A percentile compares a stretch with the other conserved stretches of the same genome.
These are phyloP conservation scores for Muraenolepis orangiensis DNA, from an alignment of 2,797 vertebrate species.

Conservation along the genomic window DNA sequence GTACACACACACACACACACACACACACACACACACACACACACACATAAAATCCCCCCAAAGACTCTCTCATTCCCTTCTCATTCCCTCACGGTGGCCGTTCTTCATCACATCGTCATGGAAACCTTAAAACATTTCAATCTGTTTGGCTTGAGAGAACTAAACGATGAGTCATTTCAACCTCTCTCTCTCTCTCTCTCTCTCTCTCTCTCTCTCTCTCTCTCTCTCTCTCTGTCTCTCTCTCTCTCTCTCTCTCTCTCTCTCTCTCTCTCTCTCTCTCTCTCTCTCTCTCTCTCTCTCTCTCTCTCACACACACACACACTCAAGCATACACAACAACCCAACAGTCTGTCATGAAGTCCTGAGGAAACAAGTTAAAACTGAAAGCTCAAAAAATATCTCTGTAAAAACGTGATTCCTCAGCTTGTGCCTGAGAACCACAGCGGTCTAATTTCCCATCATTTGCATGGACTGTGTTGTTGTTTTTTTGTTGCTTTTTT, in stretches of 20 bases:
- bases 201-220: too few species aligned
- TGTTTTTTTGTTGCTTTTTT: background rate
- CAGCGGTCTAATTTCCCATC: background rate
- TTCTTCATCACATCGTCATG: slow-evolving; percentile 67
- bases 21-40: slow-evolving; percentile 3
- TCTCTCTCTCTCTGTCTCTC: too few species aligned
- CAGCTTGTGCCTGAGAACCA: background rate
- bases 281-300: too few species aligned
- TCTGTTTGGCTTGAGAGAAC: slow-evolving; percentile 66
- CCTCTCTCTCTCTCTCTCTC: too few species aligned
- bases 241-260: too few species aligned
- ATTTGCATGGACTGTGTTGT: background rate
- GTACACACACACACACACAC: slow-evolving; percentile 3
- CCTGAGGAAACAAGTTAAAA: background rate
- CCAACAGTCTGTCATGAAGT: background rate
- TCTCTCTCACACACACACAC: slow-evolving; percentile 15
- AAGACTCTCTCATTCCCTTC: background rate
- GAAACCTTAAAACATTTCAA: slow-evolving; percentile 73
- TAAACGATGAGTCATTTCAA: slow-evolving; percentile 67
- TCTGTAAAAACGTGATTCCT: background rate
- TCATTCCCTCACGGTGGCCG: slow-evolving; percentile 42
- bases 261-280: too few species aligned
- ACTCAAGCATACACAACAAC: background rate
- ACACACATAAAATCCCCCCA: slow-evolving; percentile 7
- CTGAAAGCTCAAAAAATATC: background rate